Evolutionary conservation across 2,888 invertebrate species (phyloP), one percentile per base, ranked within the genome.

Genomic region (Conus canariensis): DNA sequence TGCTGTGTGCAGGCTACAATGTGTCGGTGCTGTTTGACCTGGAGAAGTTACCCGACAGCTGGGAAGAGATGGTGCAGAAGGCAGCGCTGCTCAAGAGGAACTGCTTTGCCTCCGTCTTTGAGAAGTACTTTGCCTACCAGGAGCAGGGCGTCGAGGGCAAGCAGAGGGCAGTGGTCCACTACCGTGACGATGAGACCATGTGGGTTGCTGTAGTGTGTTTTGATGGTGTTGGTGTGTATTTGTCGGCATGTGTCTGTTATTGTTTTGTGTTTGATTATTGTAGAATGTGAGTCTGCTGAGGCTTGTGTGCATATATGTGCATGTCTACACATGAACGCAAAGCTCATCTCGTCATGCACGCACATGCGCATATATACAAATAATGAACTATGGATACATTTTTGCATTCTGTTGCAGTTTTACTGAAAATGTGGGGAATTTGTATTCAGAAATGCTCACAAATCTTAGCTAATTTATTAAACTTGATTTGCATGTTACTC

Each of bases 51-150:
- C 99, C 99, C 10, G 97, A 97, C 74, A 98, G 99, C 96, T 98
- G 98, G 98, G 98, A 98, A 96, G 97, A 97, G 92, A 96, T 98
- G 94, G 98, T 99, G 93, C 98, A 98, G 96, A 98, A 98, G 97
- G 98, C 99, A 93, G 99, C 99, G 45, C 97, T 99, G 90, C 97
- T 99, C 92, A 99, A 99, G 97, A 97, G 99, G 95, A 99, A 99
- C 97, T 99, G 99, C 97, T 99, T 99, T 97, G 99, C 99, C 85
- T 99, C 99, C 25, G 99, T 99, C 91, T 99, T 99, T 97, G 99
- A 99, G 98, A 99, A 99, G 96, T 99, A 99, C 97, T 99, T 99
- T 97, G 98, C 99, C 96, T 98, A 98, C 96, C 99, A 99, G 97
- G 99, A 99, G 96, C 97, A 98, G 94, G 99, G 98, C 1, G 98